Evolutionary conservation across 2,113 vertebrate species (phyloP), one percentile per base, ranked within the genome.

Genomic region (Sapajus apella): DNA sequence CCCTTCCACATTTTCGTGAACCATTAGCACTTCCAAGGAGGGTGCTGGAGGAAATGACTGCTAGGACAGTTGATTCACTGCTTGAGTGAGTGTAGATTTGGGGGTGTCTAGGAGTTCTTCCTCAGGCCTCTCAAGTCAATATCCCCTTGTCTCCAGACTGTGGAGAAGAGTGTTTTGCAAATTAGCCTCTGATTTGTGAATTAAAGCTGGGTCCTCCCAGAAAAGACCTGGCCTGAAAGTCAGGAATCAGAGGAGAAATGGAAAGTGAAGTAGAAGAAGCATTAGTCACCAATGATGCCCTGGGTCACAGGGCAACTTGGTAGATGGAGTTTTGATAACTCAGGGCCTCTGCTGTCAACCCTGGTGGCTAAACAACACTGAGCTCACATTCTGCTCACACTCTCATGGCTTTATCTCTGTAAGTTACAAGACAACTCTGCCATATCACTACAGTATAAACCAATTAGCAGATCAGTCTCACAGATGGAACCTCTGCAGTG

Each of bases 401-500:
- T 0, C 56, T 79, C 7, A 10, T 11, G 30, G 70, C 11, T 0
- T 93, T 95, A 66, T 93, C 83, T 92, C 70, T 27, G 52, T 80
- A n/a, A 89, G 68, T 84, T 64, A 75, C 91, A 94, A 92, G 83
- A 43, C 87, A 82, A 75, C 64, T 50, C 55, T 83, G 17, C 43
- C 1, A 0, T 84, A 66, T 87, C 76, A 37, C 12, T 56, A 25
- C 23, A 40, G 64, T 55, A 17, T 76, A 87, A 96, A 87, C 96
- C 90, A 95, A 79, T 96, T 95, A 97, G 94, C 80, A 80, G 86
- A 72, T 95, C 18, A 18, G 90, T 68, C 75, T 95, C 94, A 58
- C 83, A 94, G 96, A 87, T 87, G 75, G 80, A 83, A 90, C 80
- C 58, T 95, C 83, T 66, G 64, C 66, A 30, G 4, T 47, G 32